Percentiles rank a stretch among this genome's conserved stretches.
Evolutionary conservation across 2,888 invertebrate species (phyloP).

Genomic region (Pardosa pseudoannulata): DNA sequence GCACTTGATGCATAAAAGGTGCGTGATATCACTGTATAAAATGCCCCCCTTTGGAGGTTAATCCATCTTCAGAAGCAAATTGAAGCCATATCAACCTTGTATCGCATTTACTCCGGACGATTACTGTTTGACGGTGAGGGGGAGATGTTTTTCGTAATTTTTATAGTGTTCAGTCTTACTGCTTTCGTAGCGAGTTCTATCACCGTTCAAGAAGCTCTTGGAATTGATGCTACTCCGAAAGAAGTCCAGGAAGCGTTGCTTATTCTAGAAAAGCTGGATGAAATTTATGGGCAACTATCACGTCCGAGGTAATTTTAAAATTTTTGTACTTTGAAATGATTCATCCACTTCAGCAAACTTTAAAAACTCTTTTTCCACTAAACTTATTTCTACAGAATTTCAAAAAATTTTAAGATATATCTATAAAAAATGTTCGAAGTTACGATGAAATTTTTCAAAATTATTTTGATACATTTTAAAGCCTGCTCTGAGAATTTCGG

Average conservation of each 20-base stretch:
- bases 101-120: not conserved
- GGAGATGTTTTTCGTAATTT: not conserved
- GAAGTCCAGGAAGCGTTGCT: not conserved
- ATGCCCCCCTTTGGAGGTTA: not conserved
- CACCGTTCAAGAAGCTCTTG: not conserved
- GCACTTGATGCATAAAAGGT: not conserved
- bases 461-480: too few relatives aligned
- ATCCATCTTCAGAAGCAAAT: not conserved
- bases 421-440: too few relatives aligned
- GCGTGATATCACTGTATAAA: not conserved
- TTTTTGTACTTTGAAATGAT: too few relatives aligned
- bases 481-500: too few relatives aligned
- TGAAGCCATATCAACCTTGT: not conserved
- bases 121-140: not conserved
- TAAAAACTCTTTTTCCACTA: too few relatives aligned
- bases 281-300: not conserved
- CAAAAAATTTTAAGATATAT: too few relatives aligned
- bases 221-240: not conserved
- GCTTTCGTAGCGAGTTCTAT: not conserved
- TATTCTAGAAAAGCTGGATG: not conserved
- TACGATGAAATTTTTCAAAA: too few relatives aligned
- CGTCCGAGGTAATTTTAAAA: not conserved
- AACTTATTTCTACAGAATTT: too few relatives aligned
- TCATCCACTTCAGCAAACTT: too few relatives aligned
- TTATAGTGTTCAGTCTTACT: not conserved